These are phyloP conservation scores for Pterostichus niger DNA, from an alignment of 2,888 invertebrate genomes.

Conservation along the genomic window DNA sequence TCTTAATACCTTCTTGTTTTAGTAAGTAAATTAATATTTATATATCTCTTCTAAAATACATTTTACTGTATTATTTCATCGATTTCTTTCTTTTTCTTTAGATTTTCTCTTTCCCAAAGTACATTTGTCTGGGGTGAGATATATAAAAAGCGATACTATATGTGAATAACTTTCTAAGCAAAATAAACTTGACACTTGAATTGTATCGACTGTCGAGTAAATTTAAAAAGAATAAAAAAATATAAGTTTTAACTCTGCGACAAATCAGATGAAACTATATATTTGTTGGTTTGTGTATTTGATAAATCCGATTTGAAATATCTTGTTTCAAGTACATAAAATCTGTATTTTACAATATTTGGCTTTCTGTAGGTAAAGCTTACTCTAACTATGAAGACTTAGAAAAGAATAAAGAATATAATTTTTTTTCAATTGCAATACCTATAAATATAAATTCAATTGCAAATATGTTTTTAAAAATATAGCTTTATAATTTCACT, in stretches of 20 bases:
- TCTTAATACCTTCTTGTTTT: neutral
- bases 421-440: no score
- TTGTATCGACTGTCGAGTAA: neutral
- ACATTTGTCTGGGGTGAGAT: constrained; percentile 28
- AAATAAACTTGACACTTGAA: neutral
- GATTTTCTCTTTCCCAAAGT: neutral
- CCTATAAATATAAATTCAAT: no score
- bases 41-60: neutral
- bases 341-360: neutral
- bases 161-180: constrained; percentile 16
- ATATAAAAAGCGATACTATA: constrained; percentile 23
- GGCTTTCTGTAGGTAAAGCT: no score
- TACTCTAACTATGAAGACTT: no score
- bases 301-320: neutral
- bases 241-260: constrained; percentile 2
- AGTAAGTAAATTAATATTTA: no score
- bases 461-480: neutral
- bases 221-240: constrained; percentile 5
- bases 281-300: neutral
- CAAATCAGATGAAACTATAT: neutral
- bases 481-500: neutral
- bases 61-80: neutral
- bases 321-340: neutral
- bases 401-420: no score
- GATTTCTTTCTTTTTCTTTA: neutral